Conservation (phyloP, 1,140 invertebrate genomes). For the Mamestra configurata region DNA sequence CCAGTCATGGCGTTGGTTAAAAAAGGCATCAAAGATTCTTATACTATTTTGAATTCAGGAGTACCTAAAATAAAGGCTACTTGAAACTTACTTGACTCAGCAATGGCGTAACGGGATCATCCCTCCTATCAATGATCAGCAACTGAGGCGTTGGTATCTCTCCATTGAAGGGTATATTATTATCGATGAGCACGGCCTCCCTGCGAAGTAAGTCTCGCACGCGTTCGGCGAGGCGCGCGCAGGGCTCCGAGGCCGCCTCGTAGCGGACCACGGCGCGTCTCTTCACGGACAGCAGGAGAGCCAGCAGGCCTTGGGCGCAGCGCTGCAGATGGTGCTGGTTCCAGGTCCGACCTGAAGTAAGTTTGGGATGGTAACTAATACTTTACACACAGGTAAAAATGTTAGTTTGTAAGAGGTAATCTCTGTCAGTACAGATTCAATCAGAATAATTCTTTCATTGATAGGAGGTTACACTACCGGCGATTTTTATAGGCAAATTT, state of each 20-base stretch:
- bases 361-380: neutral
- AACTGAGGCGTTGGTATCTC: conserved; percentile 93
- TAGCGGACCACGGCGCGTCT: conserved; percentile 97
- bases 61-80: neutral
- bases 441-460: too few species aligned
- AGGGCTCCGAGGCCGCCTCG: conserved; percentile 95
- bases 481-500: too few species aligned
- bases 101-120: conserved; percentile 98
- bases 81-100: conserved; percentile 93
- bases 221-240: conserved; percentile 95
- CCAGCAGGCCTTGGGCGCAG: conserved; percentile 94
- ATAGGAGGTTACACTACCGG: too few species aligned
- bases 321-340: conserved; percentile 92
- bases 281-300: conserved; percentile 96
- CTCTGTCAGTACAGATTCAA: too few species aligned
- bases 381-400: too few species aligned
- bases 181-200: conserved; percentile 95
- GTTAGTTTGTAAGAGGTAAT: too few species aligned
- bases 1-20: too few species aligned
- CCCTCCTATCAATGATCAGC: conserved; percentile 96
- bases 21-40: too few species aligned
- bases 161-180: conserved; percentile 89
- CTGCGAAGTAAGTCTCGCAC: conserved; percentile 95
- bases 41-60: too few species aligned
- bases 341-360: conserved; percentile 91